Conservation (phyloP, 2,113 vertebrate species). For the Ochotona princeps region DNA sequence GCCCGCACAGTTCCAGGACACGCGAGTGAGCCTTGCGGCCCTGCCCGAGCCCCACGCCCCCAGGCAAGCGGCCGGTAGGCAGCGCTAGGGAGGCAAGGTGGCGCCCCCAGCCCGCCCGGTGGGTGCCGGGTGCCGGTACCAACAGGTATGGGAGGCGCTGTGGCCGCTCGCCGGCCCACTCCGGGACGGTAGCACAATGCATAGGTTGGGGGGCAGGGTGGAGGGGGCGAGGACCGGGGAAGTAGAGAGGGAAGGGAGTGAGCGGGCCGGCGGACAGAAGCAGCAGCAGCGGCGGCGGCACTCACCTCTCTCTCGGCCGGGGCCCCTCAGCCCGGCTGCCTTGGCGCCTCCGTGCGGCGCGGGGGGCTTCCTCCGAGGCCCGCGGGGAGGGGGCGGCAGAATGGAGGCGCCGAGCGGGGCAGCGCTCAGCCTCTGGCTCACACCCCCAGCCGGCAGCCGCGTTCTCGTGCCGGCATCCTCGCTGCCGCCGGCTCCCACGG, state of each 20-base stretch:
- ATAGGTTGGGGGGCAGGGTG: not conserved
- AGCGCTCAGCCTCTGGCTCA: constrained; percentile 68
- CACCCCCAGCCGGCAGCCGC: constrained; percentile 68
- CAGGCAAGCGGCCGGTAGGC: not conserved
- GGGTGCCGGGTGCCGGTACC: constrained; percentile 38
- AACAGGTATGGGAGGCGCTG: constrained; percentile 74
- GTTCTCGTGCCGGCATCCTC: constrained; percentile 71
- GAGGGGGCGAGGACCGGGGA: not conserved
- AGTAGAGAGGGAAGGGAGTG: not conserved
- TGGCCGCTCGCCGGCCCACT: constrained; percentile 50
- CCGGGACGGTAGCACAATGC: not conserved
- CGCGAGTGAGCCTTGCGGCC: constrained; percentile 8
- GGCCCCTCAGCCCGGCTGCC: constrained; percentile 65
- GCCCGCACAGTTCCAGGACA: constrained; percentile 33
- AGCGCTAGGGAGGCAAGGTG: not conserved
- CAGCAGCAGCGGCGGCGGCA: not conserved
- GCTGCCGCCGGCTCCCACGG: constrained; percentile 70
- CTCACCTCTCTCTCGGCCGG: constrained; percentile 70
- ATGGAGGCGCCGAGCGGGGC: constrained; percentile 58
- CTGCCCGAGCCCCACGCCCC: constrained; percentile 15
- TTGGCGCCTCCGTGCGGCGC: constrained; percentile 54
- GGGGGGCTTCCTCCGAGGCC: constrained; percentile 57
- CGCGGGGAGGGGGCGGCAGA: constrained; percentile 68
- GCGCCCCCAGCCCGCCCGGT: not conserved
- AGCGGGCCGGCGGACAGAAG: not conserved